Evolutionary conservation across 2,797 vertebrate genomes (phyloP), one percentile per base, ranked within the genome.

Genomic region (Nyctalus aviator): DNA sequence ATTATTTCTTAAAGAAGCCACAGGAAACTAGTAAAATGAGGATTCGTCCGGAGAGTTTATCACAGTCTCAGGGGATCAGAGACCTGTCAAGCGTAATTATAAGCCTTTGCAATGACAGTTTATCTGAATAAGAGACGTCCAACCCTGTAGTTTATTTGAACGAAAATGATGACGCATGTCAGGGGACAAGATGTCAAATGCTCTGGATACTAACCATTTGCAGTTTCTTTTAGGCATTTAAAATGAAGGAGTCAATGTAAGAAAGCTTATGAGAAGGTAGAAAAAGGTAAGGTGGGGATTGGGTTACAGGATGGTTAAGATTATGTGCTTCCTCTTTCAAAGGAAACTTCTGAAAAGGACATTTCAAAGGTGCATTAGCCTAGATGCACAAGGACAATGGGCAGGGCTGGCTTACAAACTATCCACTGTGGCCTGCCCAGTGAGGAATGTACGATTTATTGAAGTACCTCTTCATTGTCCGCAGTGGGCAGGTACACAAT

Each of bases 401-500:
- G 11, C 62, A 35, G 44, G 20, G 30, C 62, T 68, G 21, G 20
- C 44, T 66, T 48, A 25, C 13, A 50, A 35, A 25, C 62, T 25
- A 11, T 20, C 44, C 44, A 35, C n/a, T 8, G 21, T 17, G 62
- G 48, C 44, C 30, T 68, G 44, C 30, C 44, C 81, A 35, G 12
- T 48, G 66, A 68, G 44, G 30, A 83, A 25, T 25, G 66, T 17
- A 25, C 17, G 8, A 25, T 32, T 25, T 66, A 17, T 66, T n/a
- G 35, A 14, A 14, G 12, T 20, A 55, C 20, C 75, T 13, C 44
- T 48, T 48, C 6, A 11, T n/a, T 23, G 18, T 50, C 59, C 21
- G 15, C 4, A 35, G 4, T 46, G 9, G 1, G 1, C 25, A 3
- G 1, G 1, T 32, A 2, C 8, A 55, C 32, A 48, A 23, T 71